Conservation (phyloP, 2,113 vertebrate genomes). For the Garra rufa region DNA sequence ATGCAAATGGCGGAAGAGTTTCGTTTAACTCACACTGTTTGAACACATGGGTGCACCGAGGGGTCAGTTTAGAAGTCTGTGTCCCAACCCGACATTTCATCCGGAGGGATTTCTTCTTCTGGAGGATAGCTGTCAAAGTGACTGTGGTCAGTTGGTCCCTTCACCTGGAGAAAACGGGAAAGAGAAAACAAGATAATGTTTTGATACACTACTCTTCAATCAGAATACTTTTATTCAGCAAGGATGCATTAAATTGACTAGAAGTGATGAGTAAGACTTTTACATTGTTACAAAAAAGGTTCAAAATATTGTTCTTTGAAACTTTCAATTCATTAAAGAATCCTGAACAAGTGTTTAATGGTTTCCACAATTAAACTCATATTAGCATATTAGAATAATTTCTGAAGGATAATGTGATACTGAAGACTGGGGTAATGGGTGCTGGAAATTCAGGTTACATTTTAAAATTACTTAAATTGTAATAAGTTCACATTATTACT, state of each 20-base stretch:
- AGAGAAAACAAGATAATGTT: background rate
- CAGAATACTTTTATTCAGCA: background rate
- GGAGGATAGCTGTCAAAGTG: constrained; percentile 92
- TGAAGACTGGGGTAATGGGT: background rate
- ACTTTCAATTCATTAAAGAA: background rate
- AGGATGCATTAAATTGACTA: background rate
- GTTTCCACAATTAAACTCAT: too few species aligned
- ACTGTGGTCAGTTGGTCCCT: constrained; percentile 87
- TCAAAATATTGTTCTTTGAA: background rate
- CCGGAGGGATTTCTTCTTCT: constrained; percentile 86
- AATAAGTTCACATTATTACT: background rate
- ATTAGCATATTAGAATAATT: background rate
- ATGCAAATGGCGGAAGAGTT: constrained; percentile 25
- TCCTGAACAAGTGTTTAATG: background rate
- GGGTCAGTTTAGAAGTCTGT: constrained; percentile 85
- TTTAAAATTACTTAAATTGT: background rate
- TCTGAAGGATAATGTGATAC: background rate
- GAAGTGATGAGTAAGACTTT: background rate
- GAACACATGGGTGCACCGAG: background rate
- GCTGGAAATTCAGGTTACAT: background rate
- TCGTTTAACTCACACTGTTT: constrained; percentile 34
- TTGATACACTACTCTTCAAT: background rate
- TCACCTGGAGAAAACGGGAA: constrained; percentile 78
- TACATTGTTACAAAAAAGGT: background rate
- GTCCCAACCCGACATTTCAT: constrained; percentile 95